Percentiles rank a stretch among this genome's conserved stretches.
Conservation (phyloP, 35 echinoderm and acorn worm genomes). For the Lytechinus variegatus region DNA sequence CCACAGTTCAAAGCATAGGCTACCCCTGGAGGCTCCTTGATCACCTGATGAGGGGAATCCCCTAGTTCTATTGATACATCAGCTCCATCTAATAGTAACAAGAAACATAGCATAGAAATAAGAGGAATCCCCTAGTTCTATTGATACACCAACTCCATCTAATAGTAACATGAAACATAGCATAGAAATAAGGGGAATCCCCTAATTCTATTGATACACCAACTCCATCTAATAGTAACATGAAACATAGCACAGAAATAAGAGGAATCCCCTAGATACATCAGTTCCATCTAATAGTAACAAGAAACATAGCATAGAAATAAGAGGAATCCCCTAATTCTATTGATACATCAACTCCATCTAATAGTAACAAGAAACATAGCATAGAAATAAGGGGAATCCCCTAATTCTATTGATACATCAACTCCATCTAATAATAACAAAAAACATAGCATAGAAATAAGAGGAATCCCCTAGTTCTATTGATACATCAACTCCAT, state of each 20-base stretch:
- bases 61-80: conserved; percentile 70
- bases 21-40: conserved; percentile 79
- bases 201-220: not conserved
- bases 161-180: not conserved
- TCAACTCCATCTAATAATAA: conserved; percentile 58
- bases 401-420: not conserved
- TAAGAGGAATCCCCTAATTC: conserved; percentile 70
- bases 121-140: conserved; percentile 75
- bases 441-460: not conserved
- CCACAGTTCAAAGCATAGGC: conserved; percentile 79
- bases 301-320: not conserved
- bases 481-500: conserved; percentile 61
- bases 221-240: conserved; percentile 53
- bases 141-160: conserved; percentile 65
- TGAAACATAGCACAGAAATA: not conserved
- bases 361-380: conserved; percentile 16
- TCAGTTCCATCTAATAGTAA: conserved; percentile 61
- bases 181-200: conserved; percentile 16
- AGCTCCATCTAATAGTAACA: conserved; percentile 49
- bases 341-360: conserved; percentile 61
- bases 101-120: not conserved
- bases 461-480: conserved; percentile 70
- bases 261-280: conserved; percentile 79
- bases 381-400: not conserved
- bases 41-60: conserved; percentile 73